Evolutionary conservation across 2,888 invertebrate species (phyloP), one percentile per base, ranked within the genome.

Genomic region (Drosophila mettleri): DNA sequence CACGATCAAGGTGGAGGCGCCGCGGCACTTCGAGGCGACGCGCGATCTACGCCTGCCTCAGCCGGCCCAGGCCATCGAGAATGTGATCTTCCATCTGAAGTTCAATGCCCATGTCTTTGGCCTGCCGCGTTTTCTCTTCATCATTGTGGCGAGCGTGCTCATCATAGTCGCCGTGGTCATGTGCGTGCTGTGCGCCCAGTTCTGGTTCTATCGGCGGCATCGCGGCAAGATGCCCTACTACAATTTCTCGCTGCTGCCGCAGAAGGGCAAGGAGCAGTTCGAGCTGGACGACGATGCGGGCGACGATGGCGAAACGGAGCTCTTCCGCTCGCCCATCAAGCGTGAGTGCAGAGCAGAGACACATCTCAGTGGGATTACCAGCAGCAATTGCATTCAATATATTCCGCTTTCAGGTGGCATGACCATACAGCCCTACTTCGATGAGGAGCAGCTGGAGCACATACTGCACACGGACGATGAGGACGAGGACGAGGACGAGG

Each of bases 91-190:
- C 76, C 95, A 95, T 73, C 89, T 97, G 58, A 93, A 94, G 46
- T 93, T 93, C 12, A 95, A 96, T 80, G 95, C 95, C 74, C 93
- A 93, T 66, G 94, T 97, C 16, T 92, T 96, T 78, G 97, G 97
- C 0, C 92, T 97, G 93, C 96, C 97, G 0, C 93, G 97, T 29
- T 93, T 96, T 22, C 93, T 95, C 2, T 97, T 97, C 90, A 94
- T 97, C 33, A 94, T 96, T 86, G 89, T 96, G 10, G 93, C 95
- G 75, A 96, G 97, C 94, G 79, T 88, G 29, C 54, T 90, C 2
- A 83, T 91, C 31, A 90, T 92, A 12, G 71, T 89, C 3, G 54
- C 77, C 18, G 86, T 92, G 5, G 80, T 90, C 12, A 58, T 86
- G 20, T 90, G 90, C 55, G 84, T 90, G 12, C 72, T 92, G 24